Base-by-base conservation (phyloP, 2,113 vertebrate genomes). In the Sphaerodactylus townsendi region DNA sequence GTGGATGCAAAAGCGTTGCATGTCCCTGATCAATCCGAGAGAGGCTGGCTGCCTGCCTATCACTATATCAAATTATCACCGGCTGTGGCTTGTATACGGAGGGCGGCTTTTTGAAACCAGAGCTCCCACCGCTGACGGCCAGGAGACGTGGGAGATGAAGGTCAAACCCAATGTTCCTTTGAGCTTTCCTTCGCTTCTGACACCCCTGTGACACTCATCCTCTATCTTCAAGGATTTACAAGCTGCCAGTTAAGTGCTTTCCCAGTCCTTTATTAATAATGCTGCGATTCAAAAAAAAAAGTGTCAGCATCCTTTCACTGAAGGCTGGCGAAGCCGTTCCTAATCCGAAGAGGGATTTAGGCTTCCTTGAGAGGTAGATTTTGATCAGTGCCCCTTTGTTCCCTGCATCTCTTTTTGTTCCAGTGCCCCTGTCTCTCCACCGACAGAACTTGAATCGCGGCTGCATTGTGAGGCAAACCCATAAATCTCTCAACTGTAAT, bases 321-420 rank as follows among this genome's bases (percentile, higher is more conserved):
- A 86, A 86, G 85, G 79, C 81, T 85, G 13, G 0, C 41, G 66
- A 14, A 90, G 85, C 56, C 85, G 2, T 3, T 66, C 48, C 76
- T 92, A 90, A 92, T 89, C 88, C 88, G 14, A 84, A 86, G 82
- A 88, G 91, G 90, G 89, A 91, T 94, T 87, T 92, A 87, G 88
- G 64, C 85, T 50, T 76, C 86, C 89, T 69, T 87, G 86, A 0
- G 23, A 89, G 87, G 85, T 84, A 84, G 88, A 70, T 48, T 66
- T 81, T 79, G 37, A 65, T 84, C 10, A 78, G 75, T 90, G 87
- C 87, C 85, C 91, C 28, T 39, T 68, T 59, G 23, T 84, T 84
- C 88, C 87, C 83, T 35, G 4, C 33, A 80, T 76, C 88, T 87
- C 86, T 85, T 56, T 93, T 86, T 91, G 86, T 86, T 68, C 25